A percentile compares a stretch with the other conserved stretches of the same genome.
Conservation (phyloP, 2,888 invertebrate genomes). For the Dasysyrphus albostriatus region DNA sequence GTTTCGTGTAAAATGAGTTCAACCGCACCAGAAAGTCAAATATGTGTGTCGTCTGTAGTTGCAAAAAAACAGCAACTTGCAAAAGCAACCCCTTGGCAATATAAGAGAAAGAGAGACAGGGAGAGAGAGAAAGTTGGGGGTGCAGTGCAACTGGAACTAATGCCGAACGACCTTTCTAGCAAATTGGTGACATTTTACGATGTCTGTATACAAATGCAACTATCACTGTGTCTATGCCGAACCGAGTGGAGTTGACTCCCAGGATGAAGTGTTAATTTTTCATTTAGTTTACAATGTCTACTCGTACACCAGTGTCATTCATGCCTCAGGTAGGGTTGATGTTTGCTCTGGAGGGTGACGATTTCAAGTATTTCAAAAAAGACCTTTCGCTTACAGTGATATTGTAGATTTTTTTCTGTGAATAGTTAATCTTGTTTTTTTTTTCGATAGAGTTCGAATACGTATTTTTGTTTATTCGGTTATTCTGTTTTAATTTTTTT, state of each 20-base stretch:
- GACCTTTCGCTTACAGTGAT: too few relatives aligned
- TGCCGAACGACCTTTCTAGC: slow-evolving; percentile 69
- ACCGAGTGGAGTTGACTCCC: slow-evolving; percentile 54
- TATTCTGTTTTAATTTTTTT: too few relatives aligned
- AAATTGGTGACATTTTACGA: slow-evolving; percentile 74
- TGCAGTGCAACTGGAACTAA: slow-evolving; percentile 57
- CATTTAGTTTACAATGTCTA: slow-evolving; percentile 67
- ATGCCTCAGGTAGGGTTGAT: slow-evolving; percentile 7
- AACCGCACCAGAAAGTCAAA: slow-evolving; percentile 69
- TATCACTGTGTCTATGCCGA: slow-evolving; percentile 44
- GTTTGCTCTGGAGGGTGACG: not conserved
- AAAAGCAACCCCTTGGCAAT: slow-evolving; percentile 47
- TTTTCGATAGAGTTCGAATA: not conserved
- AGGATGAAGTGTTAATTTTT: slow-evolving; percentile 75
- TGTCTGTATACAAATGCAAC: slow-evolving; percentile 51
- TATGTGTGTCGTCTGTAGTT: slow-evolving; percentile 60
- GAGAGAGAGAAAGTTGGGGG: slow-evolving; percentile 19
- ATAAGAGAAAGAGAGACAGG: not conserved
- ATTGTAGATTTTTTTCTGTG: too few relatives aligned
- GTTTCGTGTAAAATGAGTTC: slow-evolving; percentile 68
- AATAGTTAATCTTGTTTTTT: not conserved
- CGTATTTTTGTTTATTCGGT: too few relatives aligned
- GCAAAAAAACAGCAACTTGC: slow-evolving; percentile 22
- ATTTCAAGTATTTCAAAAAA: not conserved
- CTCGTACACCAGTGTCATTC: slow-evolving; percentile 26